Percentiles rank a stretch among this genome's conserved stretches.
Evolutionary conservation across 1,140 invertebrate genomes (phyloP).

Genomic region (Semibalanus balanoides): DNA sequence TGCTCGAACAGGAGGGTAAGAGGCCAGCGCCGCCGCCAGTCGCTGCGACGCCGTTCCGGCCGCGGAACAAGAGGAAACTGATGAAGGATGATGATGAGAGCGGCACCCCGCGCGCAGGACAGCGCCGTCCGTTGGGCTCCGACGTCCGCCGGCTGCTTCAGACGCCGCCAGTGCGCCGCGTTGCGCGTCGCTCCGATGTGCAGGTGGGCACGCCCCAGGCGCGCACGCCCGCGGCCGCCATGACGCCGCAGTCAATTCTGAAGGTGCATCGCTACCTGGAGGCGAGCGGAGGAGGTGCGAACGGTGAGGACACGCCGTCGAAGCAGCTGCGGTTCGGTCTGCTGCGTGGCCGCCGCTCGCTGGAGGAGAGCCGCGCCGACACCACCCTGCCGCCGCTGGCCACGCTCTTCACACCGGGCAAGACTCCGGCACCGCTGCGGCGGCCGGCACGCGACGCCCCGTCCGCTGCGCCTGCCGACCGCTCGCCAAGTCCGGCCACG

Average conservation of each 20-base stretch:
- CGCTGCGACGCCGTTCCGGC: neutral
- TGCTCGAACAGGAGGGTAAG: neutral
- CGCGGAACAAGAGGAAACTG: neutral
- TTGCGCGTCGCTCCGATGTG: neutral
- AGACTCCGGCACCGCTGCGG: neutral
- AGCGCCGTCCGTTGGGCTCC: neutral
- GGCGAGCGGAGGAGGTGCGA: neutral
- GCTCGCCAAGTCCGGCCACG: neutral
- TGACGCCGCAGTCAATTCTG: neutral
- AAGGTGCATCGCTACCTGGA: neutral
- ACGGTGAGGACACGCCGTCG: neutral
- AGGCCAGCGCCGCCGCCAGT: neutral
- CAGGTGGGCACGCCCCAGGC: neutral
- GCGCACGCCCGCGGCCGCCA: neutral
- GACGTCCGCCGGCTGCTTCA: neutral
- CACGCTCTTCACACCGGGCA: neutral
- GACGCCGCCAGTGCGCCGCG: neutral
- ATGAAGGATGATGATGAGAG: neutral
- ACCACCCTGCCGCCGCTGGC: neutral
- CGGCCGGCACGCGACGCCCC: too few species aligned
- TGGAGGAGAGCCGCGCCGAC: neutral
- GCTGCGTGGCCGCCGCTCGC: neutral
- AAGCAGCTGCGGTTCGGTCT: neutral
- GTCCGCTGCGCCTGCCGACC: neutral
- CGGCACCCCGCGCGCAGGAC: too few species aligned